Base-by-base conservation (phyloP, 1,140 invertebrate species). In the Melanaphis sacchari region DNA sequence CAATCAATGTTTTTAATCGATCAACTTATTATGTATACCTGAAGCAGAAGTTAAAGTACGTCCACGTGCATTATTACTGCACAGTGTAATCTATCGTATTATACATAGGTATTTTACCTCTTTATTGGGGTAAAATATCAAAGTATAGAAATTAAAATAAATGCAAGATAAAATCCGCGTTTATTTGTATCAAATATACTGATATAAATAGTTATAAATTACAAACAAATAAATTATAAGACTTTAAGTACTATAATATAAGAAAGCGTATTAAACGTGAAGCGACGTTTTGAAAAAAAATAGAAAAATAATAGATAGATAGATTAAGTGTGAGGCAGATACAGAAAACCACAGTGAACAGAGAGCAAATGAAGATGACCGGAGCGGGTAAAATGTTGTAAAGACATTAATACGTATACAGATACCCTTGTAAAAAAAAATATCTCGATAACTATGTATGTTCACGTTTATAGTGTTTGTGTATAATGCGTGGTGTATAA, bases 121-220 rank as follows among this genome's bases (percentile, higher is more conserved):
- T n/a, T 76, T 76, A 76, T 76, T 5, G 31, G 59, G 36, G 21
- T 81, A 8, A 24, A 82, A 82, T 21, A 36, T 82, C 76, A 82
- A 82, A 82, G 38, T 82, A 82, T 8, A 38, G 36, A 82, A 82
- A 82, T 82, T 82, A 82, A 82, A 38, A 38, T 38, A 82, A 82
- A 24, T 82, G 76, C 76, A 38, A 82, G 36, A 82, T 38, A 82
- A 38, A 38, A 38, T 21, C 22, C 36, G 76, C 76, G 76, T 82
- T 82, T 82, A 82, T 82, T 82, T 36, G 26, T 82, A 22, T 8
- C 22, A 2, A 22, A 18, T 36, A 81, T 81, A 82, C 36, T 38
- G 76, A 82, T 82, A 82, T 82, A 82, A 82, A 82, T 82, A 82
- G 22, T 24, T 24, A 82, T 82, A 82, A 82, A 82, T 82, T 82